Evolutionary conservation across 35 echinoderm and acorn worm genomes (phyloP).

Genomic region (Strongylocentrotus purpuratus): DNA sequence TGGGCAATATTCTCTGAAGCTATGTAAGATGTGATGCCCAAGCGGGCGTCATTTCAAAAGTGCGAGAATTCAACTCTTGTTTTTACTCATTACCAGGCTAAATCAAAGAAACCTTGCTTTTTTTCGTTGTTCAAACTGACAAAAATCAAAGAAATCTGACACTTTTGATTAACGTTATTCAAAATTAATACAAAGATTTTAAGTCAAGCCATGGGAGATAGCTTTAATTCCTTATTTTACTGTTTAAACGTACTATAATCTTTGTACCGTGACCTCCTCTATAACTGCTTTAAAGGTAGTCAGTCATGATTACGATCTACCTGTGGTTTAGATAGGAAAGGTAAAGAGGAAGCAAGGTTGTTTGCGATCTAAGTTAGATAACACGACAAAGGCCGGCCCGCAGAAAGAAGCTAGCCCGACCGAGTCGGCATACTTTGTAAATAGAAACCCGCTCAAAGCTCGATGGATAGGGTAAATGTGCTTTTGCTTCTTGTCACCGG

Average conservation of each 20-base stretch:
- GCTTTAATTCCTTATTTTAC: not conserved
- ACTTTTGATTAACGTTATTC: too few relatives aligned
- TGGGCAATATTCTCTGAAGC: too few relatives aligned
- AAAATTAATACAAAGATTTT: too few relatives aligned
- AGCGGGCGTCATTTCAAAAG: too few relatives aligned
- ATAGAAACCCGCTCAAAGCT: not conserved
- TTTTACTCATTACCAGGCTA: too few relatives aligned
- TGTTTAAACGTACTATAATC: not conserved
- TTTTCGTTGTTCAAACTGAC: too few relatives aligned
- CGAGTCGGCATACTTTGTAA: not conserved
- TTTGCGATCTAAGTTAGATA: not conserved
- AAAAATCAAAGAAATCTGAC: too few relatives aligned
- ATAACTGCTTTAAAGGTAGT: not conserved
- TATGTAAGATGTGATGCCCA: too few relatives aligned
- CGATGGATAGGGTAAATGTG: conserved; percentile 1
- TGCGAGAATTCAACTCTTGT: too few relatives aligned
- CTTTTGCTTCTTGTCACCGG: conserved; percentile 12
- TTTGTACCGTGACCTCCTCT: not conserved
- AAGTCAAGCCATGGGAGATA: too few relatives aligned
- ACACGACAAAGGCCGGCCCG: not conserved
- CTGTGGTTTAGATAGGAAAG: not conserved
- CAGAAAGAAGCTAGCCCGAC: not conserved
- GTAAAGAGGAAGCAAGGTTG: not conserved
- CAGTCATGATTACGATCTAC: not conserved
- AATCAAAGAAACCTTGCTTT: too few relatives aligned